phyloP scores from a whole-genome alignment of 2,113 vertebrate species.

The Bubalus kerabau region DNA sequence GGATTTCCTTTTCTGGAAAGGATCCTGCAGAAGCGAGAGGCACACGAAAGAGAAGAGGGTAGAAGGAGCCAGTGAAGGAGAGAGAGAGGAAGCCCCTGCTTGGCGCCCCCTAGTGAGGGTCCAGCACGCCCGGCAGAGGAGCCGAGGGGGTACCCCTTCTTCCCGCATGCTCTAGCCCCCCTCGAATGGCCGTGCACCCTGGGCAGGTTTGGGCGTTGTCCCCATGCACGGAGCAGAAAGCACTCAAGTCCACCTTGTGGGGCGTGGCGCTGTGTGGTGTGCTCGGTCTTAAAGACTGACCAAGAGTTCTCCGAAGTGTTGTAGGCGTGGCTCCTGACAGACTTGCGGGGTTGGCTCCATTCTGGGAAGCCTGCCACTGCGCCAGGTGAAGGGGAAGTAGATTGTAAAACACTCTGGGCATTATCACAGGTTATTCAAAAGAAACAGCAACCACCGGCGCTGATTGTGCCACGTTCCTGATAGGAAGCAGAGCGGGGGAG shows the following conservation, averaged over 20 bases:
- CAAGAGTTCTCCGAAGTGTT: not conserved
- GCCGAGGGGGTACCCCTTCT: not conserved
- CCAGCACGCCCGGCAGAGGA: not conserved
- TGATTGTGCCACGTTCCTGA: not conserved
- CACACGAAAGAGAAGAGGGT: not conserved
- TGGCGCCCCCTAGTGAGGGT: not conserved
- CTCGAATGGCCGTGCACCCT: rapidly evolving
- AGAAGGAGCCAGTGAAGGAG: not conserved
- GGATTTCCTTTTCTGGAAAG: not conserved
- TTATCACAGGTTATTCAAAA: not conserved
- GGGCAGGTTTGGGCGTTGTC: not conserved
- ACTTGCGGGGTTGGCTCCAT: not conserved
- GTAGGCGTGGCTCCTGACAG: not conserved
- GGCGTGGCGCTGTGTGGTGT: rapidly evolving
- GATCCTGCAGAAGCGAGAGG: not conserved
- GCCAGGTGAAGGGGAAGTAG: not conserved
- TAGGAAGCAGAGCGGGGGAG: not conserved
- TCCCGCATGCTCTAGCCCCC: not conserved
- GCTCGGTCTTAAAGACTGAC: not conserved
- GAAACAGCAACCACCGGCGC: not conserved
- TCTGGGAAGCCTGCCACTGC: rapidly evolving
- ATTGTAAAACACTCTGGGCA: not conserved
- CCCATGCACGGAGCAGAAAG: rapidly evolving
- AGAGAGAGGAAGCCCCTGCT: not conserved
- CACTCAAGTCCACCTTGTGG: not conserved